These are phyloP conservation scores for Laspeyria flexula DNA, from an alignment of 2,888 invertebrate genomes.

Conservation along the genomic window DNA sequence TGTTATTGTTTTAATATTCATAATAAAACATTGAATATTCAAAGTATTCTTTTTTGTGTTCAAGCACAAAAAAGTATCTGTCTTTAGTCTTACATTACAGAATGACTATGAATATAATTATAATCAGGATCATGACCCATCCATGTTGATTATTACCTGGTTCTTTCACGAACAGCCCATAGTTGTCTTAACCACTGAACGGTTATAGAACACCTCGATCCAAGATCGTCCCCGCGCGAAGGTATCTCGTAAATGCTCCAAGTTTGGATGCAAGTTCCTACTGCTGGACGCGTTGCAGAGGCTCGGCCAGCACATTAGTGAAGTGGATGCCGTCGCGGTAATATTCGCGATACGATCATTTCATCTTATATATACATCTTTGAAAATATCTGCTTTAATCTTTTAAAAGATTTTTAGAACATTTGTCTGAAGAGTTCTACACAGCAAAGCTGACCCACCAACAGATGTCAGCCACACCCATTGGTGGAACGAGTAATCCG, in stretches of 20 bases:
- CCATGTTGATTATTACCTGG: background rate
- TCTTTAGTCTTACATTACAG: no score
- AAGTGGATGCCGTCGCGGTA: constrained; percentile 66
- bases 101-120: no score
- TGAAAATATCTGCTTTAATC: background rate
- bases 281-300: constrained; percentile 75
- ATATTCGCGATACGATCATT: constrained; percentile 39
- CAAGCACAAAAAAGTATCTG: no score
- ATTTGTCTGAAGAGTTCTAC: background rate
- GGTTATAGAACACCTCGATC: constrained; percentile 79
- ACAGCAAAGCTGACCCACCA: no score
- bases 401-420: background rate
- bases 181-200: constrained; percentile 5
- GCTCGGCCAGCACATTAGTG: constrained; percentile 67
- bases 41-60: no score
- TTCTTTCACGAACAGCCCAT: background rate
- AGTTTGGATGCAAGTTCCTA: constrained; percentile 88
- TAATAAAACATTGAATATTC: no score
- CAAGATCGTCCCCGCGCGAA: constrained; percentile 94
- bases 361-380: constrained; percentile 3
- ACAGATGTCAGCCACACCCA: no score
- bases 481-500: no score
- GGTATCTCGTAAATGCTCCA: constrained; percentile 92
- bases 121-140: no score
- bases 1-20: no score